Evolutionary conservation across 2,888 invertebrate genomes (phyloP), one percentile per base, ranked within the genome.

Genomic region (Pelosia muscerda): DNA sequence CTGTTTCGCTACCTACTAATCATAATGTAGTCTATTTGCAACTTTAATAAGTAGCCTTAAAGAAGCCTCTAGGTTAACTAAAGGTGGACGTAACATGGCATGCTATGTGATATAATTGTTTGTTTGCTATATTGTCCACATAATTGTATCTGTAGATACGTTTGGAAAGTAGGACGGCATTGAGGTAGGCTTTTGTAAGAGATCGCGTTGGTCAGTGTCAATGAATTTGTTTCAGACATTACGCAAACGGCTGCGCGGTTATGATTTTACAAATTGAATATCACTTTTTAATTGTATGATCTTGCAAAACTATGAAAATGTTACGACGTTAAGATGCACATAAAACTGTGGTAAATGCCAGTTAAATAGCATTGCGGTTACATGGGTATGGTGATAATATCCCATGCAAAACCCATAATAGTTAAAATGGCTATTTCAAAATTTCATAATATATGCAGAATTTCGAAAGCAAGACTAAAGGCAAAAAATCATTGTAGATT

Each of bases 121-220:
- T 88, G 88, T 90, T 92, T 81, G 81, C 71, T 81, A 79, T 81
- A 81, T 81, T 90, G 90, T 92, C 89, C 87, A 90, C 86, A 88
- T 90, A 90, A 90, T 91, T 88, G 88, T 85, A 84, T 84, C 87
- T 86, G 84, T 82, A 89, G 81, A 81, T 81, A 87, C 87, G 71
- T 85, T 89, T 90, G 89, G 92, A 94, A 95, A 95, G 94, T 94
- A 86, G 94, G 92, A 88, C 94, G 91, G 86, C 94, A 93, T 94
- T 94, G 94, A 94, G 85, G 86, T 88, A 88, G 90, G 89, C 90
- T 91, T 88, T 93, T 93, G 92, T 90, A 92, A 93, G 85, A 84
- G 87, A 86, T 89, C 86, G 83, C 84, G 79, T 85, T 91, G 92
- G 91, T 89, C 93, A 92, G 90, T 93, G 94, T 90, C 93, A 93